Evolutionary conservation across 2,888 invertebrate species (phyloP), one percentile per base, ranked within the genome.

Genomic region (Trimorus sp.): DNA sequence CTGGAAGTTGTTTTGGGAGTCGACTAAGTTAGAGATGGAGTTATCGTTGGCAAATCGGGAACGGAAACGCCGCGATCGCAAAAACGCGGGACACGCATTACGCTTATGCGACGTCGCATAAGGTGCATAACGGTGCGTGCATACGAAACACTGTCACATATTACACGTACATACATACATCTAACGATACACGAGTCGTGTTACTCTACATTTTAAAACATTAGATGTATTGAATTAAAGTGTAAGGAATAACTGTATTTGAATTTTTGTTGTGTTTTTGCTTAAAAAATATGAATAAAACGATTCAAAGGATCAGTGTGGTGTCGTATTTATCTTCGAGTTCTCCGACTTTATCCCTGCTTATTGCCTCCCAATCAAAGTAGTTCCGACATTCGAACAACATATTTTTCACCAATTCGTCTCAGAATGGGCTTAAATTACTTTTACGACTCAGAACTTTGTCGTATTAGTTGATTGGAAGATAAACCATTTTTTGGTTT

Each of bases 231-330:
- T 87, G 88, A 85, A 87, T 86, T 88, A 89, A 89, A 88, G 85
- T 88, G 88, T 90, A 90, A 89, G 89, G 86, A 87, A 88, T 90
- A 88, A 90, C 88, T 89, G 89, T 91, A 91, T 88, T 91, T 91
- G 88, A 89, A 90, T 26, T 89, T 89, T 89, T 89, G 89, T 90
- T 90, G 91, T 91, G 91, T 91, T 90, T 90, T 91, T 90, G 91
- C 90, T 91, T 91, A 91, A 90, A 89, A 89, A 89, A 90, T 89
- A 90, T 89, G 86, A 90, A 91, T 90, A 91, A 91, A 90, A 89
- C 84, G 86, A 89, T 89, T 89, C 87, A 86, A 90, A 87, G 86
- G 87, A 85, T 40, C 1, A 4, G 12, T 1, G 45, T 45, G 45
- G 45, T 45, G 7, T 36, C n/a, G 36, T 45, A 45, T 45, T 45